Evolutionary conservation across 2,797 vertebrate genomes (phyloP).

Genomic region (Gouania willdenowi): DNA sequence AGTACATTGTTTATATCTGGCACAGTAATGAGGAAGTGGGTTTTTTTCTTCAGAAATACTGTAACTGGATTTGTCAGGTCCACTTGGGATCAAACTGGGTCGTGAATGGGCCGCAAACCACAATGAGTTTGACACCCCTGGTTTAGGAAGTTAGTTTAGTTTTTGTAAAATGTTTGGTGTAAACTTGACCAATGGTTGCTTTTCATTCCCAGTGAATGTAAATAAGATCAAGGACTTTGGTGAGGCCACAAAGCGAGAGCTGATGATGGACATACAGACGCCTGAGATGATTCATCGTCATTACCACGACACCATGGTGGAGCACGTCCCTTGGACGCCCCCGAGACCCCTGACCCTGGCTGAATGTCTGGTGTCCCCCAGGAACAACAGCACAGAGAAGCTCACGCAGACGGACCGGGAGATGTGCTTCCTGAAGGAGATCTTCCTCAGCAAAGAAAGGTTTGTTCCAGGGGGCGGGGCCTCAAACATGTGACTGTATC

Average conservation of each 20-base stretch:
- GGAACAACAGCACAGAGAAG: constrained; percentile 86
- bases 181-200: too few relatives aligned
- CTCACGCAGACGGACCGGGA: constrained; percentile 87
- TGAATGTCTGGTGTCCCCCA: constrained; percentile 74
- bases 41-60: too few relatives aligned
- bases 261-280: constrained; percentile 90
- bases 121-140: too few relatives aligned
- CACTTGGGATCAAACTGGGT: too few relatives aligned
- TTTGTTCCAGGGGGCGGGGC: too few relatives aligned
- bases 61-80: too few relatives aligned
- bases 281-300: constrained; percentile 89
- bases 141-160: too few relatives aligned
- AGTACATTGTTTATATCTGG: too few relatives aligned
- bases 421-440: constrained; percentile 93
- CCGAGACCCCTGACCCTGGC: constrained; percentile 79
- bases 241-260: constrained; percentile 90
- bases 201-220: constrained; percentile 86
- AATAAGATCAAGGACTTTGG: constrained; percentile 97
- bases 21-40: too few relatives aligned
- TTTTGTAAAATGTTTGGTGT: too few relatives aligned
- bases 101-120: too few relatives aligned
- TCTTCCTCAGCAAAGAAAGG: constrained; percentile 93
- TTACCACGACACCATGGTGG: constrained; percentile 95
- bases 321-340: constrained; percentile 84
- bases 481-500: too few relatives aligned